A percentile compares a stretch with the other conserved stretches of the same genome.
Conservation (phyloP, 2,113 vertebrate genomes). For the Ariopsis seemanni region DNA sequence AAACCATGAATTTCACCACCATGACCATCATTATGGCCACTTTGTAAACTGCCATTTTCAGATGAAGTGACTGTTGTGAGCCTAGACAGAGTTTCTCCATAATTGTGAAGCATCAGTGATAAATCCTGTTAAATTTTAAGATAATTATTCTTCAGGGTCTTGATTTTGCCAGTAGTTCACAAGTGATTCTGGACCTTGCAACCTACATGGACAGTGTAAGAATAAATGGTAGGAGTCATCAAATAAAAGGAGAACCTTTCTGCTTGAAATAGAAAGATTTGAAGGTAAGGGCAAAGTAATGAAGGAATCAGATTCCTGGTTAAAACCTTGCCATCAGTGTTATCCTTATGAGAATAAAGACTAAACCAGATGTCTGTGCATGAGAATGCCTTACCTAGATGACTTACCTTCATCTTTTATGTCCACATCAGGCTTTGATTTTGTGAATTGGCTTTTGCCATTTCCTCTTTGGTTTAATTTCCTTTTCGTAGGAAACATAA, state of each 20-base stretch:
- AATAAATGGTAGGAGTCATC: slow-evolving; percentile 38
- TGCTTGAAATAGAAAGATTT: slow-evolving; percentile 40
- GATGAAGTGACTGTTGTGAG: neutral
- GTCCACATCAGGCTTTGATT: slow-evolving; percentile 62
- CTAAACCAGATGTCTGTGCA: slow-evolving; percentile 63
- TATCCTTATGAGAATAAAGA: slow-evolving; percentile 51
- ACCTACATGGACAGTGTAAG: slow-evolving; percentile 11
- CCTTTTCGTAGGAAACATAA: slow-evolving; percentile 58
- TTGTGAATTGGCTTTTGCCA: slow-evolving; percentile 52
- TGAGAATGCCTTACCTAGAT: slow-evolving; percentile 52
- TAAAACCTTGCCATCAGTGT: slow-evolving; percentile 50
- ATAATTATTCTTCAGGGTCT: slow-evolving; percentile 17
- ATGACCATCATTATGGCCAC: slow-evolving; percentile 15
- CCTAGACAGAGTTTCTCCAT: neutral
- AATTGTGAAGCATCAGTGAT: neutral
- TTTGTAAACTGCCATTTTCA: slow-evolving; percentile 4
- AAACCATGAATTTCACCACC: slow-evolving; percentile 21
- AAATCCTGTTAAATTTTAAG: neutral
- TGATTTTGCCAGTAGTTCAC: slow-evolving; percentile 21
- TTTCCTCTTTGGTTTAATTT: slow-evolving; percentile 55
- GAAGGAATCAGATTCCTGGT: slow-evolving; percentile 52
- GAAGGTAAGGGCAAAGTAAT: slow-evolving; percentile 51
- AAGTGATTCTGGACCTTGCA: neutral
- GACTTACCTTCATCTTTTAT: slow-evolving; percentile 54
- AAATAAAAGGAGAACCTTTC: slow-evolving; percentile 42